Percentiles rank a stretch among this genome's conserved stretches.
These are phyloP conservation scores for Microhierax caerulescens DNA, from an alignment of 2,797 vertebrate genomes.

Conservation along the genomic window DNA sequence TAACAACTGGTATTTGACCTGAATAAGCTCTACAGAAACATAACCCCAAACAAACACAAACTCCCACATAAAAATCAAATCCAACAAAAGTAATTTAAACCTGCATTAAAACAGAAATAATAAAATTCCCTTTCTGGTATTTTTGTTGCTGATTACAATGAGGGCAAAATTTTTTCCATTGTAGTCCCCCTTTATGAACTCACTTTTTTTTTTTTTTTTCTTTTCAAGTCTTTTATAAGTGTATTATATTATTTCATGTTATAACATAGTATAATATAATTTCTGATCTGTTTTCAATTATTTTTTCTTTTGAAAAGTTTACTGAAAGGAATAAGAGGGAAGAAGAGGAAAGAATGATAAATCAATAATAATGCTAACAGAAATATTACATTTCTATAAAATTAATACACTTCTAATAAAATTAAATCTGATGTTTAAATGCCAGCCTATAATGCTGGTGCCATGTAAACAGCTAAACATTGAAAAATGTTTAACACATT, in stretches of 20 bases:
- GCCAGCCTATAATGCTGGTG: background rate
- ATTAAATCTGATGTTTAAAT: background rate
- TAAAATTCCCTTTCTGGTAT: background rate
- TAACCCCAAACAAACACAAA: background rate
- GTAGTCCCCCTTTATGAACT: background rate
- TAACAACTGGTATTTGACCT: background rate
- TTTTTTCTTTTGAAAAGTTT: background rate
- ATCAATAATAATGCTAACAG: background rate
- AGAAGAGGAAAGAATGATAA: background rate
- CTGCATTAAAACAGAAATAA: background rate
- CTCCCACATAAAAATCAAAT: background rate
- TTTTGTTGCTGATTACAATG: background rate
- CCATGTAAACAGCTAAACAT: background rate
- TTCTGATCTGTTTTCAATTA: background rate
- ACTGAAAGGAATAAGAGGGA: background rate
- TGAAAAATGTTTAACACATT: background rate
- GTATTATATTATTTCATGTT: background rate
- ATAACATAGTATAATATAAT: background rate
- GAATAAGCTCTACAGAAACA: background rate
- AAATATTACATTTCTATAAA: background rate
- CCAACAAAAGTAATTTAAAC: background rate
- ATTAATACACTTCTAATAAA: background rate
- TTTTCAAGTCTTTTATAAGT: background rate
- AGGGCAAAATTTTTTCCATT: background rate
- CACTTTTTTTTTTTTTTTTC: background rate